A percentile compares a stretch with the other conserved stretches of the same genome.
These are phyloP conservation scores for Babylonia areolata DNA, from an alignment of 1,140 invertebrate species.

Conservation along the genomic window DNA sequence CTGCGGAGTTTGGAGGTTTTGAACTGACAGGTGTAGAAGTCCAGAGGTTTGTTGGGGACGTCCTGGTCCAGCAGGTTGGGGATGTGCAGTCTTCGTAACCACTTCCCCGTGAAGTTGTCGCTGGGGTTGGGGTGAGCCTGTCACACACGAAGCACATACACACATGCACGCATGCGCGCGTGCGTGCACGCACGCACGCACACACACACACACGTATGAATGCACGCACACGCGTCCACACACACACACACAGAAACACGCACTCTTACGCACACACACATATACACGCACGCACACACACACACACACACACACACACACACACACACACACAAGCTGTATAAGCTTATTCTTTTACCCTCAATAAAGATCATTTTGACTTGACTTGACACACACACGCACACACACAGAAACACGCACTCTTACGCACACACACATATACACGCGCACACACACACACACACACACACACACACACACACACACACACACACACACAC, in stretches of 20 bases:
- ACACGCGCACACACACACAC: background rate
- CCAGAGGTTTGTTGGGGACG: slow-evolving; percentile 79
- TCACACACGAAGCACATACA: background rate
- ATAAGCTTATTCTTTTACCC: too few relatives aligned
- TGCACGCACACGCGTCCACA: background rate
- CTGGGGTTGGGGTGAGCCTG: slow-evolving; percentile 80
- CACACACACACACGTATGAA: background rate
- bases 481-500: background rate
- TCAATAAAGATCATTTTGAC: too few relatives aligned
- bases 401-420: background rate
- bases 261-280: background rate
- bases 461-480: background rate
- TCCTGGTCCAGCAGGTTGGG: slow-evolving; percentile 79
- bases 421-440: background rate
- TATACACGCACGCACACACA: background rate
- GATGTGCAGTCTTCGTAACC: slow-evolving; percentile 76
- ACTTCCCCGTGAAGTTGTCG: slow-evolving; percentile 78
- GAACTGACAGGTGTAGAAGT: slow-evolving; percentile 81
- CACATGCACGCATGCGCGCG: background rate
- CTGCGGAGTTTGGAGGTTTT: slow-evolving; percentile 80
- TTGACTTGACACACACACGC: background rate
- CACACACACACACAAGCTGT: background rate
- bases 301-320: slow-evolving; percentile 1
- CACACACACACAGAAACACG: background rate
- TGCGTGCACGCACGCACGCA: background rate